Percentiles rank a stretch among this genome's conserved stretches.
These are phyloP conservation scores for Sebastes fasciatus DNA, from an alignment of 2,113 vertebrate species.

Conservation along the genomic window DNA sequence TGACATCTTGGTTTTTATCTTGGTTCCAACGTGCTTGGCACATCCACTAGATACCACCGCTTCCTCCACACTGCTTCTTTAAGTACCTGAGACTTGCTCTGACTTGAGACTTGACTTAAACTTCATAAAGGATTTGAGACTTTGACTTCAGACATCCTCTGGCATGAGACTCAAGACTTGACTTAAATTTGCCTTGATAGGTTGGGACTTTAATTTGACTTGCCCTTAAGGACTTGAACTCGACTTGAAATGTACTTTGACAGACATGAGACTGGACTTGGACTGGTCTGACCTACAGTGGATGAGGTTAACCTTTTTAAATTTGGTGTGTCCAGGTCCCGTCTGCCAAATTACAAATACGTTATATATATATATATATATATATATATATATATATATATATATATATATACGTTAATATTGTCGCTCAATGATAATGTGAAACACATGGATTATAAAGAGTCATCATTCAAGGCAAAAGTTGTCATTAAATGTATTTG, in stretches of 20 bases:
- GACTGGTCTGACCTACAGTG: background rate
- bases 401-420: too few species aligned
- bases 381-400: too few species aligned
- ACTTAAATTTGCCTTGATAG: background rate
- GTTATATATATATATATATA: too few species aligned
- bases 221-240: background rate
- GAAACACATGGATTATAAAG: too few species aligned
- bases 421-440: background rate
- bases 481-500: background rate
- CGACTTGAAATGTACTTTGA: background rate
- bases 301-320: background rate
- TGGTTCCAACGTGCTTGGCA: too few species aligned
- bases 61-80: too few species aligned
- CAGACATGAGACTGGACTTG: background rate
- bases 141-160: background rate
- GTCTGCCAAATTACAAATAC: background rate
- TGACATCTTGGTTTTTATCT: too few species aligned
- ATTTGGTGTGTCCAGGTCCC: background rate
- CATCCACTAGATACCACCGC: too few species aligned
- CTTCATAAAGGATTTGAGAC: background rate
- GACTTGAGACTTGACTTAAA: background rate
- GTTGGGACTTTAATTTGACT: background rate
- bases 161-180: background rate
- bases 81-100: background rate
- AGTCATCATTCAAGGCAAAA: background rate